phyloP scores from a whole-genome alignment of 2,888 invertebrate genomes.

The Drosophila falleni region DNA sequence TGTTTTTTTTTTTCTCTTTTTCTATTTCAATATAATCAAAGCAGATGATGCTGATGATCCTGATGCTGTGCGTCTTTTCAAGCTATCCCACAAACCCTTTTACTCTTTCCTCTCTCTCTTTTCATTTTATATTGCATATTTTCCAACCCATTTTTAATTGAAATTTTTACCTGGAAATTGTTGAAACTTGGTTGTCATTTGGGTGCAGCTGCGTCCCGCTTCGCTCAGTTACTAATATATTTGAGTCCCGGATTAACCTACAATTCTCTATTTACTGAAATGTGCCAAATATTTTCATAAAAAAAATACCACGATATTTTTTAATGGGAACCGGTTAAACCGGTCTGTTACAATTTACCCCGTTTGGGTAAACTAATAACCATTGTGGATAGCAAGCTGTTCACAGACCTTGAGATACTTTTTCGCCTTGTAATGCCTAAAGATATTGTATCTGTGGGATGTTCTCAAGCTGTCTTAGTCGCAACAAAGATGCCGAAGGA shows the following conservation, averaged over 20 bases:
- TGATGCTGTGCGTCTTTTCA: conserved; percentile 67
- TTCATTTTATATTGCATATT: conserved; percentile 43
- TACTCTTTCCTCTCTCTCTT: background rate
- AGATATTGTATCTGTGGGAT: conserved; percentile 1
- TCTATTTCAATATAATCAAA: conserved; percentile 23
- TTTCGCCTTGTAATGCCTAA: background rate
- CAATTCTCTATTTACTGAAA: conserved; percentile 69
- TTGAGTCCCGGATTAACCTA: conserved; percentile 44
- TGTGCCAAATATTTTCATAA: conserved; percentile 71
- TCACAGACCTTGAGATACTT: background rate
- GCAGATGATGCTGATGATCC: conserved; percentile 26
- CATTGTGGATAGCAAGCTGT: background rate
- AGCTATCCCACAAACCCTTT: conserved; percentile 67
- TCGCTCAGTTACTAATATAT: conserved; percentile 38
- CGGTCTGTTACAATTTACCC: conserved; percentile 52
- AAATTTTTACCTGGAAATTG: conserved; percentile 73
- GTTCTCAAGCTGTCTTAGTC: background rate
- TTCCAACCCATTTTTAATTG: conserved; percentile 69
- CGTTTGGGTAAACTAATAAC: conserved; percentile 17
- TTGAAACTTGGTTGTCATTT: conserved; percentile 37
- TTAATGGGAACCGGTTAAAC: conserved; percentile 60
- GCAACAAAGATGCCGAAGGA: background rate
- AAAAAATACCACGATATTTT: conserved; percentile 72
- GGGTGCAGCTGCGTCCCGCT: conserved; percentile 62
- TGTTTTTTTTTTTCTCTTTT: conserved; percentile 31